Conservation (phyloP, 2,113 vertebrate species). For the Clarias gariepinus region DNA sequence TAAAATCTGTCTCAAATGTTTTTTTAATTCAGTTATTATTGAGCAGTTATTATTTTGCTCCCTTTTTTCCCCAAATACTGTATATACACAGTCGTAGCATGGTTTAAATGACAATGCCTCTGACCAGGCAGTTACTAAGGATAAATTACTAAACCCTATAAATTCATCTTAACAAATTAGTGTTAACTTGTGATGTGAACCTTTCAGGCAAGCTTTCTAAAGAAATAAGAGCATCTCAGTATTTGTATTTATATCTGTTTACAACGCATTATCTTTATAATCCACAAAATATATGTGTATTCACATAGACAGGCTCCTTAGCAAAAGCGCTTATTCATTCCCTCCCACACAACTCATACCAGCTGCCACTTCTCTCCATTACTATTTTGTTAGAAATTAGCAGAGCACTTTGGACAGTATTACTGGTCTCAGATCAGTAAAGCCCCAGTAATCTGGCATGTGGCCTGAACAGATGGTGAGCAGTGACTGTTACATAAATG, state of each 20-base stretch:
- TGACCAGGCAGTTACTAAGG: not conserved
- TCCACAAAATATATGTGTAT: not conserved
- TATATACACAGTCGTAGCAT: not conserved
- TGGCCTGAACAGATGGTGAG: conserved; percentile 49
- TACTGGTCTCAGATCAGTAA: conserved; percentile 43
- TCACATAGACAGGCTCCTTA: not conserved
- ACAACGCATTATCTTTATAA: not conserved
- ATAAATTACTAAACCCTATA: not conserved
- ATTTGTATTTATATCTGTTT: not conserved
- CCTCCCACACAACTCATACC: conserved; percentile 17
- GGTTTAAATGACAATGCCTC: not conserved
- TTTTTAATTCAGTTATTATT: not conserved
- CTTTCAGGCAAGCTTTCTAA: not conserved
- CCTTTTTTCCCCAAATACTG: not conserved
- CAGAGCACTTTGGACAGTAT: conserved; percentile 17
- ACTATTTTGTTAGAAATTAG: conserved; percentile 35
- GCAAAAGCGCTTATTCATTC: conserved; percentile 24
- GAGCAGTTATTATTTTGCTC: not conserved
- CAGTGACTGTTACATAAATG: conserved; percentile 52
- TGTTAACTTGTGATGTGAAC: not conserved
- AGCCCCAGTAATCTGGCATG: conserved; percentile 42
- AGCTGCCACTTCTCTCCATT: conserved; percentile 24
- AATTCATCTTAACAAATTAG: not conserved
- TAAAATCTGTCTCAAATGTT: not conserved
- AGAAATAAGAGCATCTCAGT: not conserved